Evolutionary conservation across 2,797 vertebrate genomes (phyloP).

Genomic region (Typhlichthys eigenmanni): DNA sequence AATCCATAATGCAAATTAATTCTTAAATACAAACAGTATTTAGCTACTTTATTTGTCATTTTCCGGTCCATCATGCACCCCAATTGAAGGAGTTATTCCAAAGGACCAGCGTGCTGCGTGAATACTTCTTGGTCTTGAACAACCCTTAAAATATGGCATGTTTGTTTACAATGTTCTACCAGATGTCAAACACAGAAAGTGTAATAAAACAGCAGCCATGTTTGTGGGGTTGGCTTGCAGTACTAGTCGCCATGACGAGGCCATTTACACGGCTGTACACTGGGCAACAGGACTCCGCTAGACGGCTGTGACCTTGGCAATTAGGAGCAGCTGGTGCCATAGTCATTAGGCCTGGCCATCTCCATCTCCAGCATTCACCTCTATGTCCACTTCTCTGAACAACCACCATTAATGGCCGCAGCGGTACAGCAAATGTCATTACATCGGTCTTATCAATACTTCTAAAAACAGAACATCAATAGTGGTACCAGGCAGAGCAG

Average conservation of each 20-base stretch:
- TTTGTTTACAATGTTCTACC: conserved; percentile 11
- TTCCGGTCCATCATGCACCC: no score
- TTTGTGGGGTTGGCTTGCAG: conserved; percentile 41
- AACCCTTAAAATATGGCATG: conserved; percentile 30
- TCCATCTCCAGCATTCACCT: conserved; percentile 57
- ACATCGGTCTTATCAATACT: conserved; percentile 70
- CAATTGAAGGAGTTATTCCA: no score
- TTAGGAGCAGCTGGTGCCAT: conserved; percentile 60
- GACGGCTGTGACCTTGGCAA: conserved; percentile 64
- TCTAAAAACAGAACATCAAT: conserved; percentile 72
- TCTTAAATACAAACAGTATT: no score
- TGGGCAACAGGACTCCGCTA: conserved; percentile 62
- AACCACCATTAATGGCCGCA: conserved; percentile 59
- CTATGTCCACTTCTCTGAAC: conserved; percentile 61
- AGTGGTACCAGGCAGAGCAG: conserved; percentile 51
- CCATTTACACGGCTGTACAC: conserved; percentile 57
- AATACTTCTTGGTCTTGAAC: not conserved
- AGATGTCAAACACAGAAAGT: conserved; percentile 34
- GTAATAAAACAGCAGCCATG: conserved; percentile 4
- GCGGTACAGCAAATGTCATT: conserved; percentile 64
- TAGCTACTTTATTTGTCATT: no score
- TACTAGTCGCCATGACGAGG: conserved; percentile 38
- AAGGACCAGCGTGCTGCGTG: no score
- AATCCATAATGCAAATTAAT: no score
- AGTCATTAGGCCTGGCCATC: conserved; percentile 59